A percentile compares a stretch with the other conserved stretches of the same genome.
Conservation (phyloP, 2,113 vertebrate species). For the Pagrus major region DNA sequence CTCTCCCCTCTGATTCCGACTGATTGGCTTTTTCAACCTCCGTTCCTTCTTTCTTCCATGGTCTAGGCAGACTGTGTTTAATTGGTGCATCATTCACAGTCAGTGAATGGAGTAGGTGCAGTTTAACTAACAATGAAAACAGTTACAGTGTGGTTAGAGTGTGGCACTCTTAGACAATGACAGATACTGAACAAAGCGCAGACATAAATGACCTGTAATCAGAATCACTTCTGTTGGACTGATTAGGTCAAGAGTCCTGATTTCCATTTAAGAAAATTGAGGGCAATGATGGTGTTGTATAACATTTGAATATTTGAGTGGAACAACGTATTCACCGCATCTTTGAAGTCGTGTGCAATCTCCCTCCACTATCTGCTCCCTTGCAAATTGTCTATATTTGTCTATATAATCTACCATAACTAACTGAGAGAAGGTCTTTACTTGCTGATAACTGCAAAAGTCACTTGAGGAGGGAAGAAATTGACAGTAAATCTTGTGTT, state of each 20-base stretch:
- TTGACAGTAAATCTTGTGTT: background rate
- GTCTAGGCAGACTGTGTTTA: background rate
- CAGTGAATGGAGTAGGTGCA: background rate
- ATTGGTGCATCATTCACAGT: conserved; percentile 23
- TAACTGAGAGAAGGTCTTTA: background rate
- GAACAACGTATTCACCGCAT: background rate
- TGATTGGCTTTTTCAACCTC: conserved; percentile 11
- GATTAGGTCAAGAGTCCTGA: background rate
- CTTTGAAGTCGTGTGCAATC: background rate
- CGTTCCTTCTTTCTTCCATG: background rate
- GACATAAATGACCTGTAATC: background rate
- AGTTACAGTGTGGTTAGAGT: background rate
- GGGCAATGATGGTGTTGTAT: background rate
- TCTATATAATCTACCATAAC: background rate
- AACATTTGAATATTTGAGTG: background rate
- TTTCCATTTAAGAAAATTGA: background rate
- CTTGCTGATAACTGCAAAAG: background rate
- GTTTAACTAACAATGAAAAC: conserved; percentile 1
- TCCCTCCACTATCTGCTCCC: background rate
- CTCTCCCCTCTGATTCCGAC: background rate
- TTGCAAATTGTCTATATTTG: background rate
- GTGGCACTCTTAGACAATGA: background rate
- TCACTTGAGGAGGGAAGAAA: background rate
- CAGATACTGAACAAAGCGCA: background rate
- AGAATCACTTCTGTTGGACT: background rate